Conservation (phyloP, 2,888 invertebrate genomes). For the Sinelater perroti region DNA sequence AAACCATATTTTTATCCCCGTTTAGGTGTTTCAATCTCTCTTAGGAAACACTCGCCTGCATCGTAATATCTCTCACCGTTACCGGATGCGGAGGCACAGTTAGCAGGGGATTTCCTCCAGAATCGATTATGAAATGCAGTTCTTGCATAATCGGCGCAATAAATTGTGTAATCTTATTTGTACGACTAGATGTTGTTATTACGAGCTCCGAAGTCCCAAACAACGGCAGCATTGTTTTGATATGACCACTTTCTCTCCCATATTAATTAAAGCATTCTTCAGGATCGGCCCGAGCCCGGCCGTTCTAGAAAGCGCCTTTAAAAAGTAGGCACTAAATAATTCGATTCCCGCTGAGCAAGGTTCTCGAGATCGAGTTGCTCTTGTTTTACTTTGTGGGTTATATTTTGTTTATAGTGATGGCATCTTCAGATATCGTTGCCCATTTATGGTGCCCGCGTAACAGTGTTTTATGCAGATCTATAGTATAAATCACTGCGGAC, state of each 20-base stretch:
- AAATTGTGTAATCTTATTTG: too few species aligned
- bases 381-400: slow-evolving; percentile 35
- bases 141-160: too few species aligned
- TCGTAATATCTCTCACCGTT: slow-evolving; percentile 5
- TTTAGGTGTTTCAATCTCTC: not conserved
- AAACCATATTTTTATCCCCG: not conserved
- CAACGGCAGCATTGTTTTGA: too few species aligned
- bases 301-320: slow-evolving; percentile 18
- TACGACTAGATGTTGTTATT: too few species aligned
- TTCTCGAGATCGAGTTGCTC: slow-evolving; percentile 27
- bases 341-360: slow-evolving; percentile 19
- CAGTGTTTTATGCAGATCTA: slow-evolving; percentile 38
- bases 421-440: slow-evolving; percentile 33
- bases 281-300: slow-evolving; percentile 6
- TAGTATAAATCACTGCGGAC: slow-evolving; percentile 35
- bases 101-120: not conserved
- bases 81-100: slow-evolving; percentile 6
- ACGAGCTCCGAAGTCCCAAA: too few species aligned
- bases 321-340: slow-evolving; percentile 22
- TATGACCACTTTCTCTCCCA: slow-evolving; percentile 20
- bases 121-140: too few species aligned
- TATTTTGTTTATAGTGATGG: slow-evolving; percentile 35
- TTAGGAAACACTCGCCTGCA: slow-evolving; percentile 6
- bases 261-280: slow-evolving; percentile 23
- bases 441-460: slow-evolving; percentile 35